These are phyloP conservation scores for Macroglossus sobrinus DNA, from an alignment of 2,113 vertebrate species.

Conservation along the genomic window DNA sequence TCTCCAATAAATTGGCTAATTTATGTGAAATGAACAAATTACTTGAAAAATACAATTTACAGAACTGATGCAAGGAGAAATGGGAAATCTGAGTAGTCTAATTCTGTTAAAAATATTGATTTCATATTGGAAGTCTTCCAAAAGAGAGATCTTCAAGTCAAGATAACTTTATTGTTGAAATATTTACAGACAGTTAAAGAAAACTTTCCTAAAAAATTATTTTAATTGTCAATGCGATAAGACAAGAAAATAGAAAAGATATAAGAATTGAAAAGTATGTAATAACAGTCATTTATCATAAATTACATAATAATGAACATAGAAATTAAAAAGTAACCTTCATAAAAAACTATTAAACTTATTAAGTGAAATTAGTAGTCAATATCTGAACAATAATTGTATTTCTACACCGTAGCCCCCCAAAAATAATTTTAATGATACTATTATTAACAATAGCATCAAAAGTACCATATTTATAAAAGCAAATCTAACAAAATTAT, in stretches of 20 bases:
- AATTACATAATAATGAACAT: not conserved
- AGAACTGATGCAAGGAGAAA: not conserved
- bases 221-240: not conserved
- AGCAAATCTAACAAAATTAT: not conserved
- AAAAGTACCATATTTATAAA: not conserved
- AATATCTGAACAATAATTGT: not conserved
- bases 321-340: not conserved
- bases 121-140: not conserved
- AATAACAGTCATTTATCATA: not conserved
- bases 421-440: not conserved
- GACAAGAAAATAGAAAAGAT: not conserved
- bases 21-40: not conserved
- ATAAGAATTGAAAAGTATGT: not conserved
- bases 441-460: not conserved
- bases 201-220: not conserved
- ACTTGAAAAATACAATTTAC: not conserved
- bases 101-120: not conserved
- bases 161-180: not conserved
- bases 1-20: not conserved
- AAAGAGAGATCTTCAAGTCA: not conserved
- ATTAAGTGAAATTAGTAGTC: not conserved
- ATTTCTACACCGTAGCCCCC: not conserved
- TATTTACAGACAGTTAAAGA: not conserved
- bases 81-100: not conserved
- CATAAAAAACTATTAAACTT: not conserved